phyloP scores from a whole-genome alignment of 2,888 invertebrate species.

The Empis stercorea region DNA sequence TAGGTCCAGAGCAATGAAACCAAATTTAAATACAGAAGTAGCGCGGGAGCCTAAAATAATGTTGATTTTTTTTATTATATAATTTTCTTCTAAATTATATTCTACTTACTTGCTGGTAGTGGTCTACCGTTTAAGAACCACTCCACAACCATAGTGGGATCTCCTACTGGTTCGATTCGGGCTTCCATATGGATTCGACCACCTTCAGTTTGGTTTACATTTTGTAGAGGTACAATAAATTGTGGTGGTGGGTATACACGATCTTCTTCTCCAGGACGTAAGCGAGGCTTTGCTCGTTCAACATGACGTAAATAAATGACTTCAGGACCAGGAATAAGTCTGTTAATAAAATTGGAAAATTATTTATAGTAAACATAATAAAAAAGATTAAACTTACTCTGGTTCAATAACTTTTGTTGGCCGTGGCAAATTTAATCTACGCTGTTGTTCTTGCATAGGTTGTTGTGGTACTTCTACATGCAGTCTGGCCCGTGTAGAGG shows the following conservation, averaged over 20 bases:
- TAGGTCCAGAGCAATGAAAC: slow-evolving; percentile 89
- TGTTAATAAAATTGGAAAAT: slow-evolving; percentile 23
- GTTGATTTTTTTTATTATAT: neutral
- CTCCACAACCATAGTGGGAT: slow-evolving; percentile 91
- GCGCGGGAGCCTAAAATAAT: slow-evolving; percentile 71
- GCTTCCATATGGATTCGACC: slow-evolving; percentile 94
- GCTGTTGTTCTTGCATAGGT: slow-evolving; percentile 70
- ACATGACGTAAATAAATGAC: slow-evolving; percentile 86
- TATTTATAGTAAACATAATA: neutral
- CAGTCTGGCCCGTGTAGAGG: slow-evolving; percentile 88
- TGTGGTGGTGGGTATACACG: slow-evolving; percentile 80
- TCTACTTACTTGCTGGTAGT: slow-evolving; percentile 74
- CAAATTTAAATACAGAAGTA: slow-evolving; percentile 92
- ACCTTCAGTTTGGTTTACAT: slow-evolving; percentile 74
- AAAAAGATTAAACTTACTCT: slow-evolving; percentile 51
- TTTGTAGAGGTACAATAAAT: slow-evolving; percentile 78
- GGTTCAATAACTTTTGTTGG: slow-evolving; percentile 91
- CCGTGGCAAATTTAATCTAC: slow-evolving; percentile 82
- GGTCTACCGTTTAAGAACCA: slow-evolving; percentile 90
- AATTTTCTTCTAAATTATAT: neutral
- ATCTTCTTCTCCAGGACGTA: slow-evolving; percentile 72
- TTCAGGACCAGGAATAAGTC: slow-evolving; percentile 84
- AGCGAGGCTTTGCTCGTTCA: slow-evolving; percentile 73
- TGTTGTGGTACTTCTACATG: slow-evolving; percentile 75
- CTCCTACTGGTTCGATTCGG: slow-evolving; percentile 91